A percentile compares a stretch with the other conserved stretches of the same genome.
Conservation (phyloP, 2,797 vertebrate species). For the Peromyscus attwateri region DNA sequence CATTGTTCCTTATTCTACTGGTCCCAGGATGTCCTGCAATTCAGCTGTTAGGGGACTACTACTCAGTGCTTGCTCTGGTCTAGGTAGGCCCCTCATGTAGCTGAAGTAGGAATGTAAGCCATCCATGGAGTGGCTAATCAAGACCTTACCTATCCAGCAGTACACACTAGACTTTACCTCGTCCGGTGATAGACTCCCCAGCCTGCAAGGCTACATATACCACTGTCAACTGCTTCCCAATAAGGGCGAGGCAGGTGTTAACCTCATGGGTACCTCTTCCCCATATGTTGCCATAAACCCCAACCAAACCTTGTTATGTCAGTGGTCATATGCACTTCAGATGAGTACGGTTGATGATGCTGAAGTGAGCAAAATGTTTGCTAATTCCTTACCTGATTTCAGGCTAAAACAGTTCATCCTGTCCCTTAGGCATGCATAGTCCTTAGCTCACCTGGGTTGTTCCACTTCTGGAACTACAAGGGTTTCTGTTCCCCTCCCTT, state of each 20-base stretch:
- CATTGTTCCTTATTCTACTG: not conserved
- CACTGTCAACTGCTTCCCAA: not conserved
- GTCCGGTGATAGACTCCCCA: not conserved
- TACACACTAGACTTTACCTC: not conserved
- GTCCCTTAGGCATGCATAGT: not conserved
- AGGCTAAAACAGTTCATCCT: not conserved
- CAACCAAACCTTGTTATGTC: not conserved
- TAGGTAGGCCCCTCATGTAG: not conserved
- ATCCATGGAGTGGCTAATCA: not conserved
- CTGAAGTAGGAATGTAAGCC: not conserved
- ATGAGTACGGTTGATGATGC: not conserved
- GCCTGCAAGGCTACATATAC: not conserved
- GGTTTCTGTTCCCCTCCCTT: not conserved
- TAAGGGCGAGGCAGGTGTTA: not conserved
- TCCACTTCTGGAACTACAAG: not conserved
- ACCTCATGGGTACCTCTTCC: not conserved
- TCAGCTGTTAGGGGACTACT: not conserved
- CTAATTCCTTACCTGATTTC: not conserved
- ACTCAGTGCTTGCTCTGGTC: not conserved
- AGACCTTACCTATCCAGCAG: not conserved
- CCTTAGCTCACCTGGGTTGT: too few relatives aligned
- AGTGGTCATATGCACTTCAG: not conserved
- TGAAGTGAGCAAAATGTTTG: not conserved
- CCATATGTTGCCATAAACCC: not conserved
- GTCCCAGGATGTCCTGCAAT: not conserved